phyloP scores from a whole-genome alignment of 2,113 vertebrate genomes.

The Carettochelys insculpta region DNA sequence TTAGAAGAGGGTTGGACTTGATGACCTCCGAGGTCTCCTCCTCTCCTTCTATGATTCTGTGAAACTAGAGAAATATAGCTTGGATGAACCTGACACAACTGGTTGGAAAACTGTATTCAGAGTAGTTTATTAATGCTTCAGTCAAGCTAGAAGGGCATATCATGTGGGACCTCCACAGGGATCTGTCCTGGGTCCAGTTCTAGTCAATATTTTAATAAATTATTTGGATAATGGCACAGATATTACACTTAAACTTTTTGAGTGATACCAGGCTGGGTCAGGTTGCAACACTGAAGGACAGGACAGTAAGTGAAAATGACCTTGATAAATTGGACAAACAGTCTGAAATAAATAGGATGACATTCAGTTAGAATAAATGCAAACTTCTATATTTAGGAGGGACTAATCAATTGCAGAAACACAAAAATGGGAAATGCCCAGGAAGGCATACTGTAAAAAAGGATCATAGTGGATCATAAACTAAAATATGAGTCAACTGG shows the following conservation, averaged over 20 bases:
- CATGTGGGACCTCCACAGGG: neutral
- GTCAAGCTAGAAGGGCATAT: neutral
- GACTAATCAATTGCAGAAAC: neutral
- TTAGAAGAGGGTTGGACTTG: too few species aligned
- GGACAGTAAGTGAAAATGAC: neutral
- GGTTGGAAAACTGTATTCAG: neutral
- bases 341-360: neutral
- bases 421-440: neutral
- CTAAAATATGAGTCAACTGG: neutral
- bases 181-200: neutral
- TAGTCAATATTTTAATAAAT: too few species aligned
- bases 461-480: neutral
- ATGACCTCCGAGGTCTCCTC: too few species aligned
- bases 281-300: neutral
- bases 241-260: neutral
- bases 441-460: neutral
- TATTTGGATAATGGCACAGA: too few species aligned
- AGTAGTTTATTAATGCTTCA: neutral
- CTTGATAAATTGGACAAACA: neutral
- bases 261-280: neutral
- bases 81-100: too few species aligned
- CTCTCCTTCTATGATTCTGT: too few species aligned
- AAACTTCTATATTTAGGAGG: neutral
- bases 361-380: neutral
- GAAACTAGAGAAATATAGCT: too few species aligned